These are phyloP conservation scores for Ahaetulla prasina DNA, from an alignment of 2,113 vertebrate genomes.

Conservation along the genomic window DNA sequence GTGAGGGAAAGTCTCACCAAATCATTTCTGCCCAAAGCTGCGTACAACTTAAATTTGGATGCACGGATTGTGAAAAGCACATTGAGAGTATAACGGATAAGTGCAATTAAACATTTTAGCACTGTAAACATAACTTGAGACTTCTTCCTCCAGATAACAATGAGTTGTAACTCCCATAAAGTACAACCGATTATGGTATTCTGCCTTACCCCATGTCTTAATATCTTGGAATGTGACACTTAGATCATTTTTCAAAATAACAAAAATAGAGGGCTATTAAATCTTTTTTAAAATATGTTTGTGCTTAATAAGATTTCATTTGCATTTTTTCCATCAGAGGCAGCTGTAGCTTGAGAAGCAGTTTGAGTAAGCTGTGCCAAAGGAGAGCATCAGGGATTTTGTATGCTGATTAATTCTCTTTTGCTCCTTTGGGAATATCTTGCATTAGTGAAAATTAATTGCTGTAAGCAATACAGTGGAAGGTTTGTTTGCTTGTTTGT, in stretches of 20 bases:
- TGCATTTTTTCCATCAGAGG: conserved; percentile 63
- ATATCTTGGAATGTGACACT: neutral
- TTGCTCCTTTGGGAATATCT: conserved; percentile 61
- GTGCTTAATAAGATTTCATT: conserved; percentile 63
- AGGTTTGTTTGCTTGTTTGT: conserved; percentile 17
- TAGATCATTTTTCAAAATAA: neutral
- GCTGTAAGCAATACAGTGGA: conserved; percentile 66
- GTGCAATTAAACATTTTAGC: neutral
- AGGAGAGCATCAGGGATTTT: conserved; percentile 67
- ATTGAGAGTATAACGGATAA: neutral
- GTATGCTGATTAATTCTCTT: conserved; percentile 68
- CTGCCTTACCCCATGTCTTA: neutral
- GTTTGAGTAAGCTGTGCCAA: conserved; percentile 68
- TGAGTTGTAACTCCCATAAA: neutral
- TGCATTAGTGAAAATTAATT: conserved; percentile 68
- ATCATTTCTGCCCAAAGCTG: neutral
- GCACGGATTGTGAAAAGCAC: neutral
- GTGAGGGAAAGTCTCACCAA: neutral
- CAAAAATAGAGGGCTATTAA: neutral
- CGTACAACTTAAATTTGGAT: neutral
- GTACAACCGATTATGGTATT: neutral
- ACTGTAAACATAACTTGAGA: neutral
- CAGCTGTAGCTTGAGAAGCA: conserved; percentile 67
- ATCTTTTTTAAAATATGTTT: conserved; percentile 53
- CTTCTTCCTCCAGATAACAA: neutral